Evolutionary conservation across 2,113 vertebrate species (phyloP).

Genomic region (Pomatorhinus ruficollis): DNA sequence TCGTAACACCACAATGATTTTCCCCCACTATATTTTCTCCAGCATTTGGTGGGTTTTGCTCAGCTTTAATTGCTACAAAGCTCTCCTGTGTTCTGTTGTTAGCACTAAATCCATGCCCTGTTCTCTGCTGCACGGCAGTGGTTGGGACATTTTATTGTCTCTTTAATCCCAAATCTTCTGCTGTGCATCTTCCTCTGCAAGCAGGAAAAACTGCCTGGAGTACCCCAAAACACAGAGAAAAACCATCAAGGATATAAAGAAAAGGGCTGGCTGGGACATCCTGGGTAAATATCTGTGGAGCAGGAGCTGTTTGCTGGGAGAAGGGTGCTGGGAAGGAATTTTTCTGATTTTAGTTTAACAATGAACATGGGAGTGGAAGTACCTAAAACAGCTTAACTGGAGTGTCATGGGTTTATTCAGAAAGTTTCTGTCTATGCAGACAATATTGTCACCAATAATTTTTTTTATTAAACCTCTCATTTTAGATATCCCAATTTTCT

Average conservation of each 20-base stretch:
- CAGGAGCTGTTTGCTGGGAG: not conserved
- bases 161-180: not conserved
- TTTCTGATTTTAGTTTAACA: not conserved
- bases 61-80: slow-evolving; percentile 2
- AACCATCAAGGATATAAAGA: not conserved
- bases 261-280: not conserved
- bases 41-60: not conserved
- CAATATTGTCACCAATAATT: not conserved
- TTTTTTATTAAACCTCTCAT: not conserved
- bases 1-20: not conserved
- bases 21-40: not conserved
- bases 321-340: not conserved
- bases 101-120: not conserved
- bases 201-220: not conserved
- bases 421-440: not conserved
- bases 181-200: not conserved
- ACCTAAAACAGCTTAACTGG: not conserved
- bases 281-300: not conserved
- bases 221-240: not conserved
- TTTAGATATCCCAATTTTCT: not conserved
- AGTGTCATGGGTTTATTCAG: not conserved
- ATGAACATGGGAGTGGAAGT: not conserved
- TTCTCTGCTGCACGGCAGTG: fast-evolving
- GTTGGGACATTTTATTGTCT: not conserved
- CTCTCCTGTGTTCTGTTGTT: not conserved